Evolutionary conservation across 2,888 invertebrate genomes (phyloP).

Genomic region (Hesperia comma): DNA sequence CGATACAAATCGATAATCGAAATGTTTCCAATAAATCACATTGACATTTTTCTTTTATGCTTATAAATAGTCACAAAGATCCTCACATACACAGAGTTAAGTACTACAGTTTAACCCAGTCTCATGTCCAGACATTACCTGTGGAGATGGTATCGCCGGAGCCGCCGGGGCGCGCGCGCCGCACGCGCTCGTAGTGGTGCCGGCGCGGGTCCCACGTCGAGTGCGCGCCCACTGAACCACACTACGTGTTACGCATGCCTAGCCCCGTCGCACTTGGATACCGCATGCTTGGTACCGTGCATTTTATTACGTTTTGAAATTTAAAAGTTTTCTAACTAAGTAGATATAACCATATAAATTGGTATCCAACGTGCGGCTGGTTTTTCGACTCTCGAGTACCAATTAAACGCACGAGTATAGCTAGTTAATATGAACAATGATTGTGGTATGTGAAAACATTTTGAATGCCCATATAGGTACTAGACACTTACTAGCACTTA

Average conservation of each 20-base stretch:
- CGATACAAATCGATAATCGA: too few relatives aligned
- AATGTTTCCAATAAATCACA: too few relatives aligned
- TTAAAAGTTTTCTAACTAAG: background rate
- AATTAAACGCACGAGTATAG: background rate
- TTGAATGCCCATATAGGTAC: too few relatives aligned
- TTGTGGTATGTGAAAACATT: too few relatives aligned
- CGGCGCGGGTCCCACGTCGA: constrained; percentile 96
- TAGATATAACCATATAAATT: background rate
- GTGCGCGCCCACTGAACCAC: constrained; percentile 81
- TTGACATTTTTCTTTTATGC: too few relatives aligned
- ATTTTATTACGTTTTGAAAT: too few relatives aligned
- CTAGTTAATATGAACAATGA: too few relatives aligned
- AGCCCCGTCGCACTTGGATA: constrained; percentile 32
- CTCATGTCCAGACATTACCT: constrained; percentile 55
- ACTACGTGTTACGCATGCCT: constrained; percentile 84
- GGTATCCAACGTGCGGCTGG: background rate
- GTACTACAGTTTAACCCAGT: background rate
- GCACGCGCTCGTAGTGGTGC: constrained; percentile 95
- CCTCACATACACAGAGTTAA: too few relatives aligned
- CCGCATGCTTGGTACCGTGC: background rate
- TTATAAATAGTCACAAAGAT: too few relatives aligned
- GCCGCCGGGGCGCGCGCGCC: constrained; percentile 86
- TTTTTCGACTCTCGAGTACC: background rate
- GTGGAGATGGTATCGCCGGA: constrained; percentile 88
- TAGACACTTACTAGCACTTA: too few relatives aligned